These are phyloP conservation scores for Philopotamus ludificatus DNA, from an alignment of 1,140 invertebrate genomes.

Conservation along the genomic window DNA sequence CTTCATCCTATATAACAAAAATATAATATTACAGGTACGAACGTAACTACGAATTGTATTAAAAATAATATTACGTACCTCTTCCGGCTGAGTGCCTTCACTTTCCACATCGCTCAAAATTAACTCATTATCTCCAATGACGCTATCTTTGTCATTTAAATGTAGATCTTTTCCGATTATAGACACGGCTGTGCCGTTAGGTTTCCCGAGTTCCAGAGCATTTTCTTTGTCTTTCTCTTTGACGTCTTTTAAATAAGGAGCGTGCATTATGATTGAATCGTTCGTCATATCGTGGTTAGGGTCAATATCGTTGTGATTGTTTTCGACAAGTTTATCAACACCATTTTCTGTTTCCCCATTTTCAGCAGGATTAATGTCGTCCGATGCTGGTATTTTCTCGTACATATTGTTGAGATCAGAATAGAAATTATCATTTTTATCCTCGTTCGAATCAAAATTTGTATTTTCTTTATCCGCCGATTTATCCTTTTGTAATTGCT, in stretches of 20 bases:
- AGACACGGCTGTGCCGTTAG: constrained; percentile 10
- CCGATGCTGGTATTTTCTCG: background rate
- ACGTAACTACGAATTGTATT: constrained; percentile 5
- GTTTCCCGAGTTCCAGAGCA: constrained; percentile 14
- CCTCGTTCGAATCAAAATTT: background rate
- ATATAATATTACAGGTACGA: constrained; percentile 6
- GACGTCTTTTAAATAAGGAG: constrained; percentile 29
- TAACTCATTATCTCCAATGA: constrained; percentile 51
- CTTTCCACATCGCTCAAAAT: constrained; percentile 77
- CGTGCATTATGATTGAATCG: constrained; percentile 21
- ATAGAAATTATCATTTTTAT: constrained; percentile 7
- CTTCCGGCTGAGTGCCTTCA: constrained; percentile 80
- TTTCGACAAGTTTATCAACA: constrained; percentile 3
- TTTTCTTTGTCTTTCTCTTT: constrained; percentile 20
- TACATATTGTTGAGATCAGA: constrained; percentile 1
- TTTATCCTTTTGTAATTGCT: constrained; percentile 17
- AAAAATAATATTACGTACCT: constrained; percentile 53
- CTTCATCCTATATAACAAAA: constrained; percentile 66
- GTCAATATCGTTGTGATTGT: constrained; percentile 10
- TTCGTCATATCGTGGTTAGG: background rate
- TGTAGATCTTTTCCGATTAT: constrained; percentile 17
- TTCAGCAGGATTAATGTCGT: constrained; percentile 7
- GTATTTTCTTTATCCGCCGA: constrained; percentile 24
- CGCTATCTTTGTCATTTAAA: constrained; percentile 50
- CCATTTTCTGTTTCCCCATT: constrained; percentile 10